These are phyloP conservation scores for Hemiprocne comata DNA, from an alignment of 2,113 vertebrate species.

Conservation along the genomic window DNA sequence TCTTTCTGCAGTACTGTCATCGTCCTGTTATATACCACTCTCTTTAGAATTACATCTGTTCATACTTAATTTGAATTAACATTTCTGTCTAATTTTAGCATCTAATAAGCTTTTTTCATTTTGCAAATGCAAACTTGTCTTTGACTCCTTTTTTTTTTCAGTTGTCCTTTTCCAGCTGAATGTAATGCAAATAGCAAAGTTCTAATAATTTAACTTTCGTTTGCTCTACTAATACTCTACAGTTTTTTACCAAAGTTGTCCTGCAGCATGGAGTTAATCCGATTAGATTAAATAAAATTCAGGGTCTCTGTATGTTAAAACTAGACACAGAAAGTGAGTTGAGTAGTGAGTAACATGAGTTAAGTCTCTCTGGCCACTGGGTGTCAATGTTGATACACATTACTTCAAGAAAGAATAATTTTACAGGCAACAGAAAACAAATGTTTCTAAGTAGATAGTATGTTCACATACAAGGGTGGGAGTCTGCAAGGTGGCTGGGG, in stretches of 20 bases:
- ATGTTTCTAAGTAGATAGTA: not conserved
- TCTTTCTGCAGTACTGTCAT: not conserved
- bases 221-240: not conserved
- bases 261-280: not conserved
- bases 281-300: not conserved
- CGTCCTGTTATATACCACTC: not conserved
- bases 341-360: not conserved
- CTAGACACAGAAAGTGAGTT: not conserved
- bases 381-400: constrained; percentile 8
- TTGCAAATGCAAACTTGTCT: not conserved
- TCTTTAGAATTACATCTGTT: not conserved
- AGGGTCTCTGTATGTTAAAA: too few species aligned
- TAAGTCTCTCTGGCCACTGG: not conserved
- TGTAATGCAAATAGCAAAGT: not conserved
- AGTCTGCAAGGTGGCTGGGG: too few species aligned
- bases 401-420: not conserved
- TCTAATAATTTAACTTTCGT: not conserved
- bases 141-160: not conserved
- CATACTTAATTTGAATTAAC: not conserved
- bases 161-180: not conserved
- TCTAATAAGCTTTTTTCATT: not conserved
- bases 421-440: constrained; percentile 22
- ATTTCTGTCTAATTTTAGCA: not conserved
- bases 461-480: too few species aligned
- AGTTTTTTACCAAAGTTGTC: not conserved